These are phyloP conservation scores for Oceanodroma leucorhoa DNA, from an alignment of 2,797 vertebrate species.

Conservation along the genomic window DNA sequence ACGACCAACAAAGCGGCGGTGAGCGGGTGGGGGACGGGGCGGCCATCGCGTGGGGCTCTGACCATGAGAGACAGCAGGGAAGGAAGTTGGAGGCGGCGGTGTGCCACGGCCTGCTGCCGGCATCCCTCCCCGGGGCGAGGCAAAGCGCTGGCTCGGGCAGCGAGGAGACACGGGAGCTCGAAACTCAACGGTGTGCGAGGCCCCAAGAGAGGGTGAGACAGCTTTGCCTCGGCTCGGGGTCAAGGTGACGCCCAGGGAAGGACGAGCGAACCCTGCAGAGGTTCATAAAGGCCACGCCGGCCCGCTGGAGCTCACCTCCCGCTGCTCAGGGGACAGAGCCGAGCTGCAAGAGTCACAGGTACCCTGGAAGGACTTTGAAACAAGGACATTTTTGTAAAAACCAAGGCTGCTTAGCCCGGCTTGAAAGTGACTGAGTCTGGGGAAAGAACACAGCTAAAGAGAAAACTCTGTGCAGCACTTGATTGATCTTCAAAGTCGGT, in stretches of 20 bases:
- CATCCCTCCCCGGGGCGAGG: accelerated
- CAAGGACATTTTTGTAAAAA: neutral
- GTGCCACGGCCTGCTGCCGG: neutral
- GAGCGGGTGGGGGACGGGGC: accelerated
- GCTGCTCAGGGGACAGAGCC: accelerated
- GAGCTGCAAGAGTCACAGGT: neutral
- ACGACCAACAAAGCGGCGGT: accelerated
- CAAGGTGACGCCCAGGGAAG: neutral
- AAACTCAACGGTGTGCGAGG: accelerated
- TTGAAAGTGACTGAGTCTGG: neutral
- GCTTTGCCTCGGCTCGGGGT: neutral
- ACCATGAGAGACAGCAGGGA: accelerated
- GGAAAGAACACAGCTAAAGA: neutral
- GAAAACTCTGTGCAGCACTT: neutral
- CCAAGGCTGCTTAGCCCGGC: neutral
- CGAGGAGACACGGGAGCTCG: neutral
- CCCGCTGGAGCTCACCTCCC: accelerated
- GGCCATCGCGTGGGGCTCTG: accelerated
- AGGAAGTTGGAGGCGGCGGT: accelerated
- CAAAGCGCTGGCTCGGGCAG: neutral
- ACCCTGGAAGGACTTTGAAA: neutral
- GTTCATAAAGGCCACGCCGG: neutral
- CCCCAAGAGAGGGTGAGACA: neutral
- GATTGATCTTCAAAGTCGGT: neutral
- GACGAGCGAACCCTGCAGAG: accelerated